Conservation (phyloP, 1,140 invertebrate genomes). For the Heliothis virescens region DNA sequence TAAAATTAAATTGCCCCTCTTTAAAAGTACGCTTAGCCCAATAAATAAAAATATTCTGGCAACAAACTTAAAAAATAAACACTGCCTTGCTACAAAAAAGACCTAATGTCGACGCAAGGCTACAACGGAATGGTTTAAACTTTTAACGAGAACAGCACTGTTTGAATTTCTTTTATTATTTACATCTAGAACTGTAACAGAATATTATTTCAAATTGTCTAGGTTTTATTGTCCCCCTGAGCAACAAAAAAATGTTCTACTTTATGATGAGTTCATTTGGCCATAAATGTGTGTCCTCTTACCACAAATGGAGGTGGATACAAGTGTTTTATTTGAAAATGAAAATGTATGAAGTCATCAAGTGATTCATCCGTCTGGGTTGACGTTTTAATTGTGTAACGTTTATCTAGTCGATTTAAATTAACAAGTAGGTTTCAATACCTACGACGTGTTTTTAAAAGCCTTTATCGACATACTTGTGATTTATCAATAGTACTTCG, state of each 20-base stretch:
- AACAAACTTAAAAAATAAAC: slow-evolving; percentile 27
- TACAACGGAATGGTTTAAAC: background rate
- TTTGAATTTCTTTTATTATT: slow-evolving; percentile 9
- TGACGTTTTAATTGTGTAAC: background rate
- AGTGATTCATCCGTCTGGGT: background rate
- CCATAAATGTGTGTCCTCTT: no score
- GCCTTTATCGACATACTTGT: no score
- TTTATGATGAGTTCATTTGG: background rate
- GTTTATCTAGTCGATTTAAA: background rate
- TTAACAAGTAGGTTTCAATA: no score
- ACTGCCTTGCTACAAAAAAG: background rate
- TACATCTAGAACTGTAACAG: background rate
- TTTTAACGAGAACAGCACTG: slow-evolving; percentile 21
- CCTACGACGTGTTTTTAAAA: no score
- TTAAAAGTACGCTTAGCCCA: slow-evolving; percentile 9
- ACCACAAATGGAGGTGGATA: no score
- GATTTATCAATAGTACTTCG: no score
- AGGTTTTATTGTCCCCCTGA: no score
- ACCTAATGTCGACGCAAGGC: background rate
- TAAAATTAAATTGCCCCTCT: background rate
- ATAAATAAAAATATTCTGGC: slow-evolving; percentile 32
- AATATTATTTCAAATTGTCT: background rate
- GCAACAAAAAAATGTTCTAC: background rate
- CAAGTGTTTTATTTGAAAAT: background rate
- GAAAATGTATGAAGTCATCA: slow-evolving; percentile 8